A percentile compares a stretch with the other conserved stretches of the same genome.
Conservation (phyloP, 2,888 invertebrate species). For the Dryobota labecula region DNA sequence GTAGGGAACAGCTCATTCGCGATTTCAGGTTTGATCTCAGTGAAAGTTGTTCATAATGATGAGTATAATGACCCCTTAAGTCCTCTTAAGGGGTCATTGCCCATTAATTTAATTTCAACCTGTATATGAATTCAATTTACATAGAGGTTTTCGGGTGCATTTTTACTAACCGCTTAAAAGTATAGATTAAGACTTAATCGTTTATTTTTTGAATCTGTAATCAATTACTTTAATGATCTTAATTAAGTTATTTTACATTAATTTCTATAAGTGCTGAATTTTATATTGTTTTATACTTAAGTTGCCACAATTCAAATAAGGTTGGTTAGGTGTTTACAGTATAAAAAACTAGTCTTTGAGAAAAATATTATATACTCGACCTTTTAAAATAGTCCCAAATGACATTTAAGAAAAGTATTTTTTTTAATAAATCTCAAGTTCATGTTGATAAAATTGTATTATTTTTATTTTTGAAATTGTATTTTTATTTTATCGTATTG, state of each 20-base stretch:
- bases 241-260: constrained; percentile 31
- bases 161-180: constrained; percentile 56
- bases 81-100: too few relatives aligned
- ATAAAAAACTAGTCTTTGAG: constrained; percentile 51
- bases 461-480: constrained; percentile 40
- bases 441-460: constrained; percentile 18
- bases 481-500: constrained; percentile 40
- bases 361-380: constrained; percentile 33
- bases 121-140: constrained; percentile 22
- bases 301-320: constrained; percentile 47
- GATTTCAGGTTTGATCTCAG: too few relatives aligned
- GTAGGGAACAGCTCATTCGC: too few relatives aligned
- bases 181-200: constrained; percentile 49
- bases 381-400: constrained; percentile 31
- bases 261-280: constrained; percentile 33
- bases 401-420: constrained; percentile 28
- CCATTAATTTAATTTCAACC: too few relatives aligned
- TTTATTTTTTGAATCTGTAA: constrained; percentile 50
- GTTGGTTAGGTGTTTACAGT: constrained; percentile 37
- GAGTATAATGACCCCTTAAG: too few relatives aligned
- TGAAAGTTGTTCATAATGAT: too few relatives aligned
- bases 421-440: constrained; percentile 15
- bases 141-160: constrained; percentile 48
- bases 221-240: constrained; percentile 40
- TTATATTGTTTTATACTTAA: constrained; percentile 40